Base-by-base conservation (phyloP, 2,797 vertebrate species). In the Enteromius unitaeniatus region DNA sequence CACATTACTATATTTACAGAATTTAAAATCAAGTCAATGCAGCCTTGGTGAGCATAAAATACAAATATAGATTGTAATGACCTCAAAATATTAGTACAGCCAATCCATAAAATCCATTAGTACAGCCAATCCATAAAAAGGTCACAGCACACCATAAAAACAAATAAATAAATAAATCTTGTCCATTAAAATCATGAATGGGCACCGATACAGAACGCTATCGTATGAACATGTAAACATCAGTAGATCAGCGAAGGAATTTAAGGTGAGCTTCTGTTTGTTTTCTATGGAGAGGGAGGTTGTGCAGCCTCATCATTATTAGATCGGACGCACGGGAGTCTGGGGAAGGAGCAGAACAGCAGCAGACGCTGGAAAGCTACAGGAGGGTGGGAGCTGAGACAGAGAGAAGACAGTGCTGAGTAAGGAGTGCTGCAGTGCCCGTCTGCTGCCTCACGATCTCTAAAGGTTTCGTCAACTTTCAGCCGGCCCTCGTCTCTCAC, bases 341-440 rank as follows among this genome's bases (percentile, higher is more conserved):
- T 23, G 40, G 31, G 68, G 21, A 77, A 40, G 42, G 21, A 70
- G 40, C 65, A 51, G 31, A 68, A 84, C 26, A 72, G 53, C 26
- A 78, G 64, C 42, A 58, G 51, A 60, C 1, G 23, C 47, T 77
- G 51, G 58, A 69, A 19, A 31, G 64, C 67, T 40, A 81, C 17
- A 26, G 31, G 42, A 76, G 72, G 23, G 34, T 75, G 81, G 58
- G 62, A 51, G 60, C 31, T 76, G 47, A 62, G 79, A 80, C 47
- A 19, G 67, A 58, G 53, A 34, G 64, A 42, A n/a, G 49, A 67
- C 76, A 31, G 73, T 87, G 86, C 84, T 85, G 86, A 87, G 81
- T 81, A 85, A 87, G 86, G 49, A 60, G n/a, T 17, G 67, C 81
- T 77, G 84, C 73, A 78, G 67, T 74, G 81, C 60, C 75, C 9